Evolutionary conservation across 2,113 vertebrate species (phyloP), one percentile per base, ranked within the genome.

Genomic region (Lamprologus speciosus): DNA sequence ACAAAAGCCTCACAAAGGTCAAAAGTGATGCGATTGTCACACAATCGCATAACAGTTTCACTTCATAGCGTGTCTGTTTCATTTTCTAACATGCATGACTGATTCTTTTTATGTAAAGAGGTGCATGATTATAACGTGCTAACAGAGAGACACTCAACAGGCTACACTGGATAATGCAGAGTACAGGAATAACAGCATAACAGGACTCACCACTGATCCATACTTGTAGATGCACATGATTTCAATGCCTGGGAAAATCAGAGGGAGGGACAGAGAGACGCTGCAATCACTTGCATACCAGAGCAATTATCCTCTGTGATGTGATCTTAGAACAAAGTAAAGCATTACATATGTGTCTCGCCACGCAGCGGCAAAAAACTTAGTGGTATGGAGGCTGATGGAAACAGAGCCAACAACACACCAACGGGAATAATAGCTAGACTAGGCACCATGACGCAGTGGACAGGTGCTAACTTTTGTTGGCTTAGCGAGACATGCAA

Each of bases 181-280:
- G 85, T 80, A 88, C 81, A 86, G 58, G 83, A 92, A 93, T 84
- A 92, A 91, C 83, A 91, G 91, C 65, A 80, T 58, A 80, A 83
- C 37, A 83, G 3, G 92, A 97, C 98, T 98, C 92, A 99, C 99
- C 97, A 96, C 89, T 85, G 99, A 99, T 91, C 99, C 99, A 1
- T 99, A 99, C 88, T 99, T 99, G 96, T 99, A 99, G 96, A 99
- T 94, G 35, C 97, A 98, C 98, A 99, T 98, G 92, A 99, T 99
- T 96, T 99, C 98, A 88, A 99, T 96, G 95, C 99, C 99, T 99
- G 94, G 84, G 82, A 94, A 95, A 96, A 96, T 82, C 91, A 94
- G 80, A 93, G 81, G 84, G 28, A 92, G 89, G 91, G 82, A 96
- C 90, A 96, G 80, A 95, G 85, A 93, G 82, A 93, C 45, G 26